phyloP scores from a whole-genome alignment of 2,888 invertebrate species.

The Globia sparganii region DNA sequence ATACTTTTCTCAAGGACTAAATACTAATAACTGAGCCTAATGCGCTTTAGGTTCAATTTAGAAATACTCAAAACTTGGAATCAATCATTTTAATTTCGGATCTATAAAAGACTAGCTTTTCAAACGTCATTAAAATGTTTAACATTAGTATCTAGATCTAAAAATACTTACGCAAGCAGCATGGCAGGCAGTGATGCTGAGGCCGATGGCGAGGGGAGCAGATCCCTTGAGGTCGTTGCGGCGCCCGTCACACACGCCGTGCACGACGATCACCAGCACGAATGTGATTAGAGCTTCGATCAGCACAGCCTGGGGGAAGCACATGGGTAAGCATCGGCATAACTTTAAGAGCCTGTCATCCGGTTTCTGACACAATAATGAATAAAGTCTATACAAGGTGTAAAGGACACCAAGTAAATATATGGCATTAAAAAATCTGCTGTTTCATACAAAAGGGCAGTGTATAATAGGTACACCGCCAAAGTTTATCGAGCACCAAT shows the following conservation, averaged over 20 bases:
- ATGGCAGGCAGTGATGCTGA: slow-evolving; percentile 96
- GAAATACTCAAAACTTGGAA: neutral
- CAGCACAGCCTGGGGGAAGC: slow-evolving; percentile 91
- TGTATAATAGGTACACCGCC: too few species aligned
- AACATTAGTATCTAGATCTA: neutral
- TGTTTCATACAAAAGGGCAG: too few species aligned
- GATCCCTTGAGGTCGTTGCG: slow-evolving; percentile 95
- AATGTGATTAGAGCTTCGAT: slow-evolving; percentile 97
- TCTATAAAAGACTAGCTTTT: neutral
- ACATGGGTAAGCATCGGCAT: too few species aligned
- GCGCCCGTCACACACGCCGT: slow-evolving; percentile 95
- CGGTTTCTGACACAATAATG: too few species aligned
- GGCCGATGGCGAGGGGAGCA: slow-evolving; percentile 96
- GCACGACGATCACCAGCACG: slow-evolving; percentile 95
- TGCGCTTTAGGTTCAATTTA: neutral
- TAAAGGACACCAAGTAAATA: too few species aligned
- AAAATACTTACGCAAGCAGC: slow-evolving; percentile 94
- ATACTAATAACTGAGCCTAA: neutral
- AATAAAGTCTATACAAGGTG: too few species aligned
- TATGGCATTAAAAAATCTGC: too few species aligned
- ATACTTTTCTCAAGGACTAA: neutral
- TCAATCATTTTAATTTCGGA: neutral
- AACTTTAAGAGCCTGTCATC: too few species aligned
- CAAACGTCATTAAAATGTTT: neutral
- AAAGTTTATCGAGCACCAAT: too few species aligned